Evolutionary conservation across 1,140 invertebrate species (phyloP).

Genomic region (Diprion similis): DNA sequence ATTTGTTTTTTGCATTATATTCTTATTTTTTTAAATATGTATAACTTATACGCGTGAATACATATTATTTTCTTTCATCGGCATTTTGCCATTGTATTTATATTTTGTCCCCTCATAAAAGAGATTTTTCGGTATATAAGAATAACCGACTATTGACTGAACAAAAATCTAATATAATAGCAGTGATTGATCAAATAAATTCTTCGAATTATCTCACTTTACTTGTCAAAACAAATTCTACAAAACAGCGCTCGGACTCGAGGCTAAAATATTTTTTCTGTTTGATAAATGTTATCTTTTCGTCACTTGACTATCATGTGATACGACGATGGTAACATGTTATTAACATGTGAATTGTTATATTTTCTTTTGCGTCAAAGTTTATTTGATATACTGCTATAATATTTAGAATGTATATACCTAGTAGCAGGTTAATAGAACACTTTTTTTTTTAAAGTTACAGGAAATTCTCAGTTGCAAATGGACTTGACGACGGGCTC

Average conservation of each 20-base stretch:
- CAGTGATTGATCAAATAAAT: constrained; percentile 3
- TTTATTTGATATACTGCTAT: constrained; percentile 10
- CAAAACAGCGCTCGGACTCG: too few relatives aligned
- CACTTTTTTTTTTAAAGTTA: constrained; percentile 51
- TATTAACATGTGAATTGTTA: too few relatives aligned
- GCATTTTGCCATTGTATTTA: constrained; percentile 52
- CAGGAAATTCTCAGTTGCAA: constrained; percentile 61
- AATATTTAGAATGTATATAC: constrained; percentile 26
- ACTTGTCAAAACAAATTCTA: too few relatives aligned
- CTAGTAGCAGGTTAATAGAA: constrained; percentile 33
- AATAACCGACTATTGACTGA: background rate
- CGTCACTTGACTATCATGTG: too few relatives aligned
- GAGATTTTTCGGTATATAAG: constrained; percentile 16
- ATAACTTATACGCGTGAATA: constrained; percentile 29
- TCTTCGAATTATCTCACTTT: background rate
- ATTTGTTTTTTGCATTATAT: constrained; percentile 26
- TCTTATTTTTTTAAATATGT: constrained; percentile 26
- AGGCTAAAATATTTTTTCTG: too few relatives aligned
- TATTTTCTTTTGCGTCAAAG: background rate
- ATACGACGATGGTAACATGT: too few relatives aligned
- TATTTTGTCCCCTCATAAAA: constrained; percentile 57
- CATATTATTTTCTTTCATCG: constrained; percentile 28
- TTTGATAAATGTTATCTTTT: too few relatives aligned
- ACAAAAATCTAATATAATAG: background rate
- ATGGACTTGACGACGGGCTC: constrained; percentile 58